A percentile compares a stretch with the other conserved stretches of the same genome.
phyloP scores from a whole-genome alignment of 2,113 vertebrate genomes.

The Chloroceryle aenea region DNA sequence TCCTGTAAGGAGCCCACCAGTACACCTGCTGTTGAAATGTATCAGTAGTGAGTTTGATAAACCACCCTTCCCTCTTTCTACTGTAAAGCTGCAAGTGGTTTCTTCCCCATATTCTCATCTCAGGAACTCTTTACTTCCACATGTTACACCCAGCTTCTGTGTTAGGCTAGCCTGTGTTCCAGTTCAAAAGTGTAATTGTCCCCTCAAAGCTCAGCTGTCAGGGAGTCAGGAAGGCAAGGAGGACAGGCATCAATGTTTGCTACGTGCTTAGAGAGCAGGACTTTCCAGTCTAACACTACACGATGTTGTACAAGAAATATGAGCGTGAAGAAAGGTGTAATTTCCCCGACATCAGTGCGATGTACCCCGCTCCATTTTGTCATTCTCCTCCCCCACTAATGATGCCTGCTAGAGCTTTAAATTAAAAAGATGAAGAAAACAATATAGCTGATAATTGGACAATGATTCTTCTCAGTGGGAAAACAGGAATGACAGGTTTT shows the following conservation, averaged over 20 bases:
- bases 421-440: not conserved
- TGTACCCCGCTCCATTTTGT: not conserved
- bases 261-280: not conserved
- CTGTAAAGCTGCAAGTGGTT: not conserved
- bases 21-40: not conserved
- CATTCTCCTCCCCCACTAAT: not conserved
- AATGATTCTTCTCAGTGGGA: constrained; percentile 17
- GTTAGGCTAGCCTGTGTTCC: not conserved
- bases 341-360: not conserved
- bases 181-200: not conserved
- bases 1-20: not conserved
- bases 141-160: not conserved
- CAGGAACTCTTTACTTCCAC: not conserved
- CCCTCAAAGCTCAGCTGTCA: not conserved
- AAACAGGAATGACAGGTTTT: constrained; percentile 37
- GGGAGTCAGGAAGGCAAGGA: not conserved
- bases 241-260: not conserved
- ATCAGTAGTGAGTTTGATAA: not conserved
- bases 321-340: not conserved
- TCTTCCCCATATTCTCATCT: not conserved
- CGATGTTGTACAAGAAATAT: not conserved
- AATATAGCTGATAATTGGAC: not conserved
- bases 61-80: not conserved
- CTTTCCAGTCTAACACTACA: not conserved
- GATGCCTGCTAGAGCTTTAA: not conserved